Percentiles rank a stretch among this genome's conserved stretches.
Evolutionary conservation across 1,140 invertebrate species (phyloP).

Genomic region (Trissolcus basalis): DNA sequence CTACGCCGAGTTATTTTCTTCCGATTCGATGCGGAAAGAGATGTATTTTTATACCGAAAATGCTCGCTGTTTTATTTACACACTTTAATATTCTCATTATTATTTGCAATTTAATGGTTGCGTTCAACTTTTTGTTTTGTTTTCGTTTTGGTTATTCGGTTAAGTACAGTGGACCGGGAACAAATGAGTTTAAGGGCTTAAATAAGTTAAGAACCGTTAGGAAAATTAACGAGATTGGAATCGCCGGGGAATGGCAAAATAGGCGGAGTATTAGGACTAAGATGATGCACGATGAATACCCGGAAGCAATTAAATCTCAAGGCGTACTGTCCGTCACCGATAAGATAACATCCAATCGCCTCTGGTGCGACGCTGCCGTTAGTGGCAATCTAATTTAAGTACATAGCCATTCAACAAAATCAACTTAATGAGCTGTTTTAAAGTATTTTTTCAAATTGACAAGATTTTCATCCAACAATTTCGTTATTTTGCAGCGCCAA

Average conservation of each 20-base stretch:
- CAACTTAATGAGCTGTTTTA: too few relatives aligned
- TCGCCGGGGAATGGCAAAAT: slow-evolving; percentile 22
- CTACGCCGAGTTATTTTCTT: slow-evolving; percentile 41
- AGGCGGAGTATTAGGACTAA: slow-evolving; percentile 12
- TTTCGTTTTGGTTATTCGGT: background rate
- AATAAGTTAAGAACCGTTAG: too few relatives aligned
- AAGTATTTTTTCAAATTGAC: too few relatives aligned
- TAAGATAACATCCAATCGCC: slow-evolving; percentile 34
- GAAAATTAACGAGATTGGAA: background rate
- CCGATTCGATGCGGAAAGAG: slow-evolving; percentile 11
- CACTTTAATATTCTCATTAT: background rate
- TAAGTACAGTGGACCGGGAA: slow-evolving; percentile 9
- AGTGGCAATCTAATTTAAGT: slow-evolving; percentile 13
- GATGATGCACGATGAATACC: slow-evolving; percentile 37
- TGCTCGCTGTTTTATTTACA: slow-evolving; percentile 11
- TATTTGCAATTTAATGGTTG: background rate
- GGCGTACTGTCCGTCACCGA: slow-evolving; percentile 35
- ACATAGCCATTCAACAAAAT: slow-evolving; percentile 4
- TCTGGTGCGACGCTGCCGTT: slow-evolving; percentile 15
- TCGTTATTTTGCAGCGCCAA: too few relatives aligned
- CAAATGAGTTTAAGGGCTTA: slow-evolving; percentile 24
- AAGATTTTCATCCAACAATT: too few relatives aligned
- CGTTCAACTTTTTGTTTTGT: too few relatives aligned
- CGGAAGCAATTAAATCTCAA: slow-evolving; percentile 46
- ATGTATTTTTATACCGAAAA: slow-evolving; percentile 23